Evolutionary conservation across 2,888 invertebrate species (phyloP).

Genomic region (Cepaea hortensis): DNA sequence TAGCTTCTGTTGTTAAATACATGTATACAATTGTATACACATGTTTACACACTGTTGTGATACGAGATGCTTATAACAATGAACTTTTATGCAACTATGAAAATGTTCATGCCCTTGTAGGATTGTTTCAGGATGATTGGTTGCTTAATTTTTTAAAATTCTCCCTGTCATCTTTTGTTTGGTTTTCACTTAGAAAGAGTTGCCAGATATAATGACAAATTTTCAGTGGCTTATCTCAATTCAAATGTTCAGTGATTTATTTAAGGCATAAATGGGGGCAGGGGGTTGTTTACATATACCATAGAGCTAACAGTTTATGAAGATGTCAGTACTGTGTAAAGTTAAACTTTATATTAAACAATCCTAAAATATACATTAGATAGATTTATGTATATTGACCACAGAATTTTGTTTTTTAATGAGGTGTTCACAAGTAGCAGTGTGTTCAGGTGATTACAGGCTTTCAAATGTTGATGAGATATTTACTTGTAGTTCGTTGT

Average conservation of each 20-base stretch:
- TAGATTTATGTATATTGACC: no score
- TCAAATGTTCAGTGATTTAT: not conserved
- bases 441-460: no score
- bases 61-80: constrained; percentile 7
- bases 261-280: not conserved
- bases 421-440: no score
- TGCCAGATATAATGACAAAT: not conserved
- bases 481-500: no score
- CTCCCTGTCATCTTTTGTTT: not conserved
- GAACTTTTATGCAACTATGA: constrained; percentile 17
- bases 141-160: not conserved
- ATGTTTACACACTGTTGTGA: constrained; percentile 12
- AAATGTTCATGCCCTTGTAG: not conserved
- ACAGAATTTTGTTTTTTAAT: no score
- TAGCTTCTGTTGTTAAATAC: no score
- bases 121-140: not conserved
- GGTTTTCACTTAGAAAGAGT: not conserved
- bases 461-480: no score
- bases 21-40: not conserved
- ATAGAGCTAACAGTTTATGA: not conserved
- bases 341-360: no score
- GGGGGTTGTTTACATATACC: not conserved
- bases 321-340: not conserved
- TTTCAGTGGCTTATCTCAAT: no score
- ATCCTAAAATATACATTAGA: no score